A percentile compares a stretch with the other conserved stretches of the same genome.
Evolutionary conservation across 2,797 vertebrate genomes (phyloP).

Genomic region (Lacerta viridis): DNA sequence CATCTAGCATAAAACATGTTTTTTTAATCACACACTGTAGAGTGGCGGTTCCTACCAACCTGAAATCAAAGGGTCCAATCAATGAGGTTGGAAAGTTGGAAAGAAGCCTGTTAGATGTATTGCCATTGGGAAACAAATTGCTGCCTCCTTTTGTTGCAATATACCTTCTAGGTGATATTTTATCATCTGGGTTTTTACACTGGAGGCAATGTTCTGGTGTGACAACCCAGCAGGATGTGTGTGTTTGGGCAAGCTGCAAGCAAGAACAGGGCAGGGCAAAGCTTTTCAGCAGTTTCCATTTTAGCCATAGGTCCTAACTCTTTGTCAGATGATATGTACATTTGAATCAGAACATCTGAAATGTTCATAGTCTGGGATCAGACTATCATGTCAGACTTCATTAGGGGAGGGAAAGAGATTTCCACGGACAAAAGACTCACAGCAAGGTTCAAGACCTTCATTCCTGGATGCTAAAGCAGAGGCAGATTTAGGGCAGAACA

Average conservation of each 20-base stretch:
- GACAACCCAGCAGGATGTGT: background rate
- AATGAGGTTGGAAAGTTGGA: background rate
- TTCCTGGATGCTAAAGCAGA: background rate
- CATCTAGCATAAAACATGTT: background rate
- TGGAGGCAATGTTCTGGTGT: background rate
- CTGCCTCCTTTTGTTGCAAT: background rate
- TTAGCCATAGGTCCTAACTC: background rate
- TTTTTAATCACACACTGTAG: conserved; percentile 6
- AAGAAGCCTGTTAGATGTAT: conserved; percentile 4
- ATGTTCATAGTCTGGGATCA: background rate
- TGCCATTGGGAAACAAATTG: conserved; percentile 2
- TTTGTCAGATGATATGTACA: background rate
- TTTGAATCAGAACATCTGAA: background rate
- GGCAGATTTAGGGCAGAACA: too few relatives aligned
- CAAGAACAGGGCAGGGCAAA: background rate
- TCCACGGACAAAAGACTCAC: background rate
- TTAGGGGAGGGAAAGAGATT: background rate
- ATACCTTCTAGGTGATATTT: background rate
- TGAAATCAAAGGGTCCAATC: conserved; percentile 17
- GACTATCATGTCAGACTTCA: background rate
- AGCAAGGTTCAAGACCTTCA: background rate
- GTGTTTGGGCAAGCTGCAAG: background rate
- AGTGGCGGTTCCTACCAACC: conserved; percentile 13
- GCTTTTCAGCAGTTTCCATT: background rate
- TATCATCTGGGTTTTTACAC: background rate